Conservation (phyloP, 2,113 vertebrate species). For the Haliaeetus leucogaster region DNA sequence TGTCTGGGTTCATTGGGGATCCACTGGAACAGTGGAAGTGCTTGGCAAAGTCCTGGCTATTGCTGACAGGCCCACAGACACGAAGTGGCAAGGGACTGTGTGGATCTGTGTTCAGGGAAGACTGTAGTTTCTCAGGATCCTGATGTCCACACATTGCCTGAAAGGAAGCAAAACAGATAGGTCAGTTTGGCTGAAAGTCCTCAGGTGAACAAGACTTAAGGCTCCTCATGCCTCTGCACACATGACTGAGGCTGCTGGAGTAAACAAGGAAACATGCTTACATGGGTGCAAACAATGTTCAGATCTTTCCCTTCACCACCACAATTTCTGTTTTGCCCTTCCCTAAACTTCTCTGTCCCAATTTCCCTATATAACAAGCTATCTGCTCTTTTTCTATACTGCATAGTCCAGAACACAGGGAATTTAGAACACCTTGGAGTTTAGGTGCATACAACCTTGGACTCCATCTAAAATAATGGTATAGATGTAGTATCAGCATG, state of each 20-base stretch:
- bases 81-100: conserved; percentile 71
- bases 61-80: conserved; percentile 71
- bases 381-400: neutral
- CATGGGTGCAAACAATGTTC: neutral
- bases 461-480: neutral
- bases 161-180: neutral
- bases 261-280: neutral
- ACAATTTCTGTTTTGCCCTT: neutral
- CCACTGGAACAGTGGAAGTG: conserved; percentile 61
- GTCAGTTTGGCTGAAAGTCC: neutral
- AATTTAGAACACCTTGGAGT: neutral
- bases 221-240: neutral
- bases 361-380: neutral
- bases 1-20: conserved; percentile 65
- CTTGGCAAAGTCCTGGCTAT: conserved; percentile 64
- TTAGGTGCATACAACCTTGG: neutral
- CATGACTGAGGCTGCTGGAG: neutral
- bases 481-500: neutral
- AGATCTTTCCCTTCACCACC: neutral
- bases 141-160: conserved; percentile 70
- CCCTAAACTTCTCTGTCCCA: neutral
- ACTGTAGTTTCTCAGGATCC: neutral
- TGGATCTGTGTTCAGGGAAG: neutral
- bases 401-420: neutral
- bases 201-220: neutral